Conservation (phyloP, 2,888 invertebrate genomes). For the Tryphoninae sp. region DNA sequence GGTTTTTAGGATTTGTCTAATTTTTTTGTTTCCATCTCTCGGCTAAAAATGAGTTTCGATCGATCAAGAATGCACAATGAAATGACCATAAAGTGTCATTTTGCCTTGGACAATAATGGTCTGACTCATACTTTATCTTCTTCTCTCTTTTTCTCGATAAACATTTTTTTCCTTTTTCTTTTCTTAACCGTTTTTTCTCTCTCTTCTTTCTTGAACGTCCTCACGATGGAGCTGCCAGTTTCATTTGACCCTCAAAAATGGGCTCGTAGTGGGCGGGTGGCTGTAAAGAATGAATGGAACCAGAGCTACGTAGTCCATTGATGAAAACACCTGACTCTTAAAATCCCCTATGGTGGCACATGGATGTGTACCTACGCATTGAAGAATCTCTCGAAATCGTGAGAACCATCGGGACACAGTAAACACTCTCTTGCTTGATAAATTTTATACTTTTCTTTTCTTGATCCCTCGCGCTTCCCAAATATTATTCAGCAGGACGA, state of each 20-base stretch:
- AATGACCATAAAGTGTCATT: conserved; percentile 56
- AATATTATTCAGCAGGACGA: no score
- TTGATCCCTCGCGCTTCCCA: background rate
- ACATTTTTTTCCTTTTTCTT: conserved; percentile 53
- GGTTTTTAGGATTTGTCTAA: no score
- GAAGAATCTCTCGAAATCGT: conserved; percentile 65
- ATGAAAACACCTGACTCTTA: conserved; percentile 72
- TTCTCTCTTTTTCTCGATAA: conserved; percentile 11
- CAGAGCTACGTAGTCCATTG: conserved; percentile 64
- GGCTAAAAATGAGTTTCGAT: no score
- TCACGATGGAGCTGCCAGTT: conserved; percentile 22
- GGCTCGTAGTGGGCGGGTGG: conserved; percentile 75
- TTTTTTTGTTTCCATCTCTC: no score
- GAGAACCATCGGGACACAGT: conserved; percentile 67
- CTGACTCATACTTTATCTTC: conserved; percentile 36
- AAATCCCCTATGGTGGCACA: conserved; percentile 32
- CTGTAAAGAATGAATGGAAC: conserved; percentile 70
- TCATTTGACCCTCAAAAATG: conserved; percentile 71
- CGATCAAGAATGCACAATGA: conserved; percentile 42
- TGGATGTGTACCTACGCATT: conserved; percentile 6
- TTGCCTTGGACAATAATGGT: conserved; percentile 41
- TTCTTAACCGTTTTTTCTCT: conserved; percentile 32
- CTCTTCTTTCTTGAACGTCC: conserved; percentile 29
- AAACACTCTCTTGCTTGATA: conserved; percentile 65
- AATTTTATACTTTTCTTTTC: conserved; percentile 60